Conservation (phyloP, 2,113 vertebrate species). For the Prunella himalayana region DNA sequence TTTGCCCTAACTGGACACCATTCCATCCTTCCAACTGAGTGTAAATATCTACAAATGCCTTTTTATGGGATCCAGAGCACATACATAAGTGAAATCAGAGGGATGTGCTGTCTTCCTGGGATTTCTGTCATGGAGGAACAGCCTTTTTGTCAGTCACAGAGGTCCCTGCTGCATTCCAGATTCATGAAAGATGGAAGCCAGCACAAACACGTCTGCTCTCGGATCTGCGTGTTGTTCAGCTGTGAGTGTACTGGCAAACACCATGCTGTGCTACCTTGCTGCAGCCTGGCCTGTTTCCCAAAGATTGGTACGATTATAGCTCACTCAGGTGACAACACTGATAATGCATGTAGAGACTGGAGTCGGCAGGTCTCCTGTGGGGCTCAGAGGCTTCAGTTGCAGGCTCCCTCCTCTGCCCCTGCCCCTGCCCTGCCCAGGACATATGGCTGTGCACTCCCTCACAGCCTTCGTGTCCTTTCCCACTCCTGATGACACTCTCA, state of each 20-base stretch:
- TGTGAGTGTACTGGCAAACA: neutral
- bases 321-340: neutral
- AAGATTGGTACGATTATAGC: neutral
- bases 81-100: neutral
- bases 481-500: neutral
- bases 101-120: conserved; percentile 9
- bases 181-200: conserved; percentile 31
- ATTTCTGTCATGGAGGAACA: conserved; percentile 29
- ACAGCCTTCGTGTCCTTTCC: neutral
- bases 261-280: neutral
- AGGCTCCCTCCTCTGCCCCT: neutral
- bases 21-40: neutral
- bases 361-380: neutral
- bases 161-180: conserved; percentile 37
- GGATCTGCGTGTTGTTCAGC: neutral
- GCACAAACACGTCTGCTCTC: neutral
- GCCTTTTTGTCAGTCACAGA: conserved; percentile 22
- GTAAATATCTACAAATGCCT: neutral
- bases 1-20: neutral
- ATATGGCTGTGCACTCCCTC: neutral
- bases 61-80: neutral
- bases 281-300: neutral
- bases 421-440: neutral
- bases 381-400: neutral
- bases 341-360: neutral